Evolutionary conservation across 2,797 vertebrate genomes (phyloP).

Genomic region (Clarias laeviceps): DNA sequence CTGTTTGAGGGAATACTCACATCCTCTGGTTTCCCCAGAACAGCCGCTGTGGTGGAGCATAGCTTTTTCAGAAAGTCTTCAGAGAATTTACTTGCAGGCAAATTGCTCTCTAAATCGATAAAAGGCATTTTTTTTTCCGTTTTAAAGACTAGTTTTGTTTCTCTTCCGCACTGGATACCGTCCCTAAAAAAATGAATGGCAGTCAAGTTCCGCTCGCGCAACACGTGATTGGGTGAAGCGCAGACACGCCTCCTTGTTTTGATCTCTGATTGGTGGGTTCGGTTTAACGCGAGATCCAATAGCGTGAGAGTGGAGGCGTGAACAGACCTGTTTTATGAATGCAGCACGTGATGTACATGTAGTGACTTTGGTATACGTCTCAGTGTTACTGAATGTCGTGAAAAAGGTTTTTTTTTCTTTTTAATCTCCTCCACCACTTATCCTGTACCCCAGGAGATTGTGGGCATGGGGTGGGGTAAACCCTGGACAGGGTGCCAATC

Average conservation of each 20-base stretch:
- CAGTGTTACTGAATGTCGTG: too few species aligned
- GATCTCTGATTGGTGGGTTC: constrained; percentile 44
- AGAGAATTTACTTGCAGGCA: constrained; percentile 72
- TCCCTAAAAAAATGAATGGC: background rate
- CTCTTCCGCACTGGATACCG: background rate
- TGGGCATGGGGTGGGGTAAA: background rate
- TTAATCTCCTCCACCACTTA: too few species aligned
- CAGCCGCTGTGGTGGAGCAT: constrained; percentile 68
- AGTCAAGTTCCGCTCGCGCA: background rate
- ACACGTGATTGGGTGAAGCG: constrained; percentile 46
- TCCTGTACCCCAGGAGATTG: background rate
- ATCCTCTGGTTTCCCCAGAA: constrained; percentile 80
- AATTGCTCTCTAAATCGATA: constrained; percentile 77
- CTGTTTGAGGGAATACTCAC: constrained; percentile 69
- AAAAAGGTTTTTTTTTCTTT: too few species aligned
- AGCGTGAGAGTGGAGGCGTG: too few species aligned
- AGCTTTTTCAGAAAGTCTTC: constrained; percentile 75
- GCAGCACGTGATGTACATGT: background rate
- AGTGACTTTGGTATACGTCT: too few species aligned
- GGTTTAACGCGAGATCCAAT: background rate
- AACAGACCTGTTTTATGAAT: background rate
- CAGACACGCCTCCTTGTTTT: constrained; percentile 44
- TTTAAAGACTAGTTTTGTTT: background rate
- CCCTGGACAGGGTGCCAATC: background rate
- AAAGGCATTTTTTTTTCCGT: constrained; percentile 76